phyloP scores from a whole-genome alignment of 1,140 invertebrate genomes.

The Coptotermes formosanus region DNA sequence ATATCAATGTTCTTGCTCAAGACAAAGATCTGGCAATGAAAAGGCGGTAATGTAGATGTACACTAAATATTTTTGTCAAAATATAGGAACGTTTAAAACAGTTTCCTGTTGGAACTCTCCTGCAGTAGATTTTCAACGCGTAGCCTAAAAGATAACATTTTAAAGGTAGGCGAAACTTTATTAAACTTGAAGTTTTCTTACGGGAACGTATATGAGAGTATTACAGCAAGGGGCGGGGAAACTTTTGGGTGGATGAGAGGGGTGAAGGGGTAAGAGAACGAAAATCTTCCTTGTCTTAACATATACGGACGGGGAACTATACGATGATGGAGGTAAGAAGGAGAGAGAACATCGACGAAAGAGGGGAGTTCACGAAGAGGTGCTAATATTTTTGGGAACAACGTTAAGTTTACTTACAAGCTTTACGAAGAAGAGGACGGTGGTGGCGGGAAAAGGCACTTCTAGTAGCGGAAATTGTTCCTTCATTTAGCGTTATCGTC shows the following conservation, averaged over 20 bases:
- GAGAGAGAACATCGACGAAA: not conserved
- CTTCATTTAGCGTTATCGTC: constrained; percentile 25
- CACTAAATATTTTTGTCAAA: no score
- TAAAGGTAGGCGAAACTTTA: constrained; percentile 9
- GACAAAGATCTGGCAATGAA: no score
- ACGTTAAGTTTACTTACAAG: not conserved
- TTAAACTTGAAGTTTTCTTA: not conserved
- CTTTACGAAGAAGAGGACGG: not conserved
- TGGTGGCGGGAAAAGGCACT: not conserved
- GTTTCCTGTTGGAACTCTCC: not conserved
- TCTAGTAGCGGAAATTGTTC: constrained; percentile 25
- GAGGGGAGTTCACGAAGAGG: not conserved
- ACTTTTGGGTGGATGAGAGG: no score
- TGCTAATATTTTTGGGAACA: constrained; percentile 1
- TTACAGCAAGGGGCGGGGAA: not conserved
- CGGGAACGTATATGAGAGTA: not conserved
- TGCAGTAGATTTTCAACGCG: constrained; percentile 11
- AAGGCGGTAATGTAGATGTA: no score
- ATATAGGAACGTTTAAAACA: not conserved
- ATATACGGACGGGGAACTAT: not conserved
- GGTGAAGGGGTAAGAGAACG: not conserved
- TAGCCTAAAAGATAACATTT: not conserved
- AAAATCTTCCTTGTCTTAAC: not conserved
- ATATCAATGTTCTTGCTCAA: no score
- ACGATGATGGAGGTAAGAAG: not conserved